Evolutionary conservation across 2,797 vertebrate species (phyloP).

Genomic region (Onychomys leucogaster): DNA sequence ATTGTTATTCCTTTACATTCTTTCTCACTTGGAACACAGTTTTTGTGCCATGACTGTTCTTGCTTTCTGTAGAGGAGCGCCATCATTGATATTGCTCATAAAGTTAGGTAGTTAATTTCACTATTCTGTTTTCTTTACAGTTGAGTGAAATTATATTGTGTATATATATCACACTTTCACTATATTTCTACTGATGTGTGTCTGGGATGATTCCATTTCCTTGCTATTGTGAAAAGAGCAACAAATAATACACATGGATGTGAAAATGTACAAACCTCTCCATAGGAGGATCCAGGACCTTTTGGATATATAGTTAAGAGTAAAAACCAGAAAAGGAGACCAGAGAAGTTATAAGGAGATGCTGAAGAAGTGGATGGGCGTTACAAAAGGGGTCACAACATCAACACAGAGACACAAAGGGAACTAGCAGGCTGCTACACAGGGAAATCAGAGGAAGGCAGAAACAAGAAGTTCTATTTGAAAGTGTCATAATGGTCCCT

Average conservation of each 20-base stretch:
- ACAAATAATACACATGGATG: not conserved
- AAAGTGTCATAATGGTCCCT: not conserved
- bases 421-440: not conserved
- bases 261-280: not conserved
- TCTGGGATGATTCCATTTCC: not conserved
- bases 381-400: not conserved
- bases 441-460: too few relatives aligned
- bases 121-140: not conserved
- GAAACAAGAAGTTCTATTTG: not conserved
- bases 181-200: not conserved
- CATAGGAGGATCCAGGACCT: not conserved
- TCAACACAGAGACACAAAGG: not conserved
- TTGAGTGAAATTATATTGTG: not conserved
- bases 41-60: not conserved
- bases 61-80: not conserved
- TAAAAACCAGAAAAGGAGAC: not conserved
- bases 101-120: not conserved
- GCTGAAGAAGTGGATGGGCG: not conserved
- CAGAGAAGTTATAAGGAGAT: not conserved
- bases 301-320: too few relatives aligned
- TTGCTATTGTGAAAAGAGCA: not conserved
- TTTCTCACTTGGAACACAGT: not conserved
- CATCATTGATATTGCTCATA: not conserved
- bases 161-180: not conserved
- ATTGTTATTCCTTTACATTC: not conserved